Evolutionary conservation across 2,113 vertebrate genomes (phyloP).

Genomic region (Varanus salvator): DNA sequence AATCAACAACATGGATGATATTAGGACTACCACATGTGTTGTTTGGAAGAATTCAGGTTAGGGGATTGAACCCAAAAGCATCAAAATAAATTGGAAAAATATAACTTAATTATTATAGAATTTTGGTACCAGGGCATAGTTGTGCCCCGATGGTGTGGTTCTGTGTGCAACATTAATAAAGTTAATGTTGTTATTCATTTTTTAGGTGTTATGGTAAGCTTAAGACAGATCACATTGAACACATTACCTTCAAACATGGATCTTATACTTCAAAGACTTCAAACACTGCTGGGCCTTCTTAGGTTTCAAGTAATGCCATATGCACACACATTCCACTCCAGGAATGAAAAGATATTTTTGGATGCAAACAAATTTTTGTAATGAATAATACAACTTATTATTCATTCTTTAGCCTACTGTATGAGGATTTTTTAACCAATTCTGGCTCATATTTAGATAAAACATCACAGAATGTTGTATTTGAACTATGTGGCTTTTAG

Average conservation of each 20-base stretch:
- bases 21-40: background rate
- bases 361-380: background rate
- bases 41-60: background rate
- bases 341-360: background rate
- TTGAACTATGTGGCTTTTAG: background rate
- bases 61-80: background rate
- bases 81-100: background rate
- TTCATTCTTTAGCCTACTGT: background rate
- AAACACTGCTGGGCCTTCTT: background rate
- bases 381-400: background rate
- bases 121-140: background rate
- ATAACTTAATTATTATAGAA: background rate
- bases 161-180: background rate
- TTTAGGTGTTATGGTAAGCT: background rate
- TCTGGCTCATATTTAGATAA: background rate
- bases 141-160: background rate
- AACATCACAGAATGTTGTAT: background rate
- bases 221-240: background rate
- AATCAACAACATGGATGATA: no score
- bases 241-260: background rate
- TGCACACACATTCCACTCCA: no score
- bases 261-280: background rate
- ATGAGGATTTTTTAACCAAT: background rate
- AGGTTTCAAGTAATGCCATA: background rate
- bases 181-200: background rate